phyloP scores from a whole-genome alignment of 2,888 invertebrate species.

The Drosophila algonquin region DNA sequence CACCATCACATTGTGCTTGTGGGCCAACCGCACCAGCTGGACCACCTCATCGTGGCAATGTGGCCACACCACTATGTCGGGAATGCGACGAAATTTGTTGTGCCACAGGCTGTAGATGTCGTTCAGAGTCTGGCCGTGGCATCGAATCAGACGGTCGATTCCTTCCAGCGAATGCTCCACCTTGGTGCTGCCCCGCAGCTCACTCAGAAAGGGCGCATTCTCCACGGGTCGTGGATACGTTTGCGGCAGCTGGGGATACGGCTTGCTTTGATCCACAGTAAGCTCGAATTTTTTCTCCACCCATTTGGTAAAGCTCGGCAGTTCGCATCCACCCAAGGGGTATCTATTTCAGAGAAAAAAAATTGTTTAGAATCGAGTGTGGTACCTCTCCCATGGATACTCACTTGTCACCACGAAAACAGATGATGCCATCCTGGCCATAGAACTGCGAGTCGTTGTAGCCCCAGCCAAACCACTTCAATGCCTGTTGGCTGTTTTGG shows the following conservation, averaged over 20 bases:
- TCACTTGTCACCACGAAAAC: conserved; percentile 94
- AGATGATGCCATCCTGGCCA: conserved; percentile 86
- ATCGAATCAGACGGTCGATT: conserved; percentile 92
- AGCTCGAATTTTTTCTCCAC: conserved; percentile 90
- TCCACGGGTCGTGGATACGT: conserved; percentile 88
- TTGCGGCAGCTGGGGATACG: conserved; percentile 86
- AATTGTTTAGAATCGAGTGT: not conserved
- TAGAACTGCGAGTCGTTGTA: conserved; percentile 96
- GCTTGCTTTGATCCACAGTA: conserved; percentile 84
- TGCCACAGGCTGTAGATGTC: conserved; percentile 92
- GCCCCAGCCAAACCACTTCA: conserved; percentile 99
- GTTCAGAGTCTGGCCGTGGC: conserved; percentile 96
- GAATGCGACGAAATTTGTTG: conserved; percentile 92
- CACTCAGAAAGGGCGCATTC: conserved; percentile 86
- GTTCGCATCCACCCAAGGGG: conserved; percentile 87
- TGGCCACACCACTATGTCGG: conserved; percentile 98
- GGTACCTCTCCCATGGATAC: conserved; percentile 47
- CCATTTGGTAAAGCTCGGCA: conserved; percentile 93
- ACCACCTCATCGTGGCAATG: conserved; percentile 93
- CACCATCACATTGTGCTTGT: conserved; percentile 90
- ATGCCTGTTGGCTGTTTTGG: conserved; percentile 91
- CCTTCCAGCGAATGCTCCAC: conserved; percentile 89
- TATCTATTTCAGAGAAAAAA: conserved; percentile 86
- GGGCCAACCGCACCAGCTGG: conserved; percentile 90
- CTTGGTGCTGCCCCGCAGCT: conserved; percentile 84